Percentiles rank a stretch among this genome's conserved stretches.
Evolutionary conservation across 2,888 invertebrate species (phyloP).

Genomic region (Sycophila texana): DNA sequence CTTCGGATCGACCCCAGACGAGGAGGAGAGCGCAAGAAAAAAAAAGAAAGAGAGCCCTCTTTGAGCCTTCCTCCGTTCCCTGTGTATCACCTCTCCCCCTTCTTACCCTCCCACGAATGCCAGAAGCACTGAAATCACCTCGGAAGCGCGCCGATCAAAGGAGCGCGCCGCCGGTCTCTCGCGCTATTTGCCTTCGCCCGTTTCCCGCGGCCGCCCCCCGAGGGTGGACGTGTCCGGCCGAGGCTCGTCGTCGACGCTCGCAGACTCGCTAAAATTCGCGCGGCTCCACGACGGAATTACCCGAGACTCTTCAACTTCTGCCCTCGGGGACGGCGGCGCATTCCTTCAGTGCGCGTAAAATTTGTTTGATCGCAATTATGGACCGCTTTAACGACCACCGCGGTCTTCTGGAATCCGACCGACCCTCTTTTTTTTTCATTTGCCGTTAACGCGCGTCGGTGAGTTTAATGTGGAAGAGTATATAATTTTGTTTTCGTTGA

Average conservation of each 20-base stretch:
- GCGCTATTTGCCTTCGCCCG: slow-evolving; percentile 54
- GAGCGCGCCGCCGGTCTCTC: slow-evolving; percentile 47
- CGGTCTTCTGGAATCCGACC: not conserved
- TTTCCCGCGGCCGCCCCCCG: slow-evolving; percentile 17
- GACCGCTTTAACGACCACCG: not conserved
- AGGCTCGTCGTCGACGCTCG: not conserved
- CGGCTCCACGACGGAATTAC: not conserved
- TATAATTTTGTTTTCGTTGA: not conserved
- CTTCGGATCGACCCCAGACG: slow-evolving; percentile 8
- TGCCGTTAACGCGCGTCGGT: too few species aligned
- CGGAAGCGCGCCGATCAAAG: slow-evolving; percentile 68
- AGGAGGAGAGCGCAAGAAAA: slow-evolving; percentile 28
- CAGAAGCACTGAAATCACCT: slow-evolving; percentile 71
- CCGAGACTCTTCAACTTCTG: not conserved
- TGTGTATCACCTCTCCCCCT: slow-evolving; percentile 70
- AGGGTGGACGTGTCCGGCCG: not conserved
- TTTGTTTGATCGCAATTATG: not conserved
- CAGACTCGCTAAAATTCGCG: slow-evolving; percentile 36
- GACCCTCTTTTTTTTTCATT: too few species aligned
- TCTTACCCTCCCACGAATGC: slow-evolving; percentile 74
- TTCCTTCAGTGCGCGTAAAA: not conserved
- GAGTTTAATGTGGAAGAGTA: not conserved
- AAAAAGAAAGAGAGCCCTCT: slow-evolving; percentile 60
- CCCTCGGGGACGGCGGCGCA: not conserved
- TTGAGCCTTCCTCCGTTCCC: slow-evolving; percentile 69